Evolutionary conservation across 92 coral and sea anemone species (phyloP).

Genomic region (Heliopora coerulea): DNA sequence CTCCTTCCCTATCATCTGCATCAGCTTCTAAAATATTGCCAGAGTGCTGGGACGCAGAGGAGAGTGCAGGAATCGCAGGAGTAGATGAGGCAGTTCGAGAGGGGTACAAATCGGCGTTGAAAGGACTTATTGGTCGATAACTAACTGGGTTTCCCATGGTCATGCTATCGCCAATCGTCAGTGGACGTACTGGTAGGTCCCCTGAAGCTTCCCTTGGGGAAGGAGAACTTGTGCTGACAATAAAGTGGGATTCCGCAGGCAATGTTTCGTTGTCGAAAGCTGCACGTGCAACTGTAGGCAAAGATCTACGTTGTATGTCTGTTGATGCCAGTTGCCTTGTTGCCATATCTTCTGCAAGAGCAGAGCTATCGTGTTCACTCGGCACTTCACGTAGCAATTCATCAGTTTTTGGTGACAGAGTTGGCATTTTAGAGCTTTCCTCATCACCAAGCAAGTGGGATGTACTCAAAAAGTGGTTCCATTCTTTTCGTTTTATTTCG

Average conservation of each 20-base stretch:
- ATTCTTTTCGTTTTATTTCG: constrained; percentile 3
- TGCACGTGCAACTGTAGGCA: background rate
- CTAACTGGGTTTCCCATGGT: constrained; percentile 3
- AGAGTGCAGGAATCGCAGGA: background rate
- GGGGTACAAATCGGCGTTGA: background rate
- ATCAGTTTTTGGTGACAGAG: background rate
- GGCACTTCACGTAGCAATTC: background rate
- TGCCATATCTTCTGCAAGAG: background rate
- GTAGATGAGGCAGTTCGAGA: constrained; percentile 13
- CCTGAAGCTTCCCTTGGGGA: constrained; percentile 20
- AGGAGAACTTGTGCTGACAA: constrained; percentile 23
- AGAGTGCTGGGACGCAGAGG: constrained; percentile 14
- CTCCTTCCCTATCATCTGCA: constrained; percentile 12
- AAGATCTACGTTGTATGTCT: background rate
- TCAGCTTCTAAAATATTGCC: constrained; percentile 6
- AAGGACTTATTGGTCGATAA: constrained; percentile 40
- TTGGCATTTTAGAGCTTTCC: background rate
- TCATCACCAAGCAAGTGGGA: constrained; percentile 4
- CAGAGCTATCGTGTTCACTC: too few relatives aligned
- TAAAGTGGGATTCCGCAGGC: background rate
- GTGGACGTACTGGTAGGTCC: constrained; percentile 30
- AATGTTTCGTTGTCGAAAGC: background rate
- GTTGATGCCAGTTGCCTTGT: background rate
- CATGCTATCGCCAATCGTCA: constrained; percentile 32
- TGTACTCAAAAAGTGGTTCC: constrained; percentile 30